Base-by-base conservation (phyloP, 2,113 vertebrate genomes). In the Forbesichthys agassizii region DNA sequence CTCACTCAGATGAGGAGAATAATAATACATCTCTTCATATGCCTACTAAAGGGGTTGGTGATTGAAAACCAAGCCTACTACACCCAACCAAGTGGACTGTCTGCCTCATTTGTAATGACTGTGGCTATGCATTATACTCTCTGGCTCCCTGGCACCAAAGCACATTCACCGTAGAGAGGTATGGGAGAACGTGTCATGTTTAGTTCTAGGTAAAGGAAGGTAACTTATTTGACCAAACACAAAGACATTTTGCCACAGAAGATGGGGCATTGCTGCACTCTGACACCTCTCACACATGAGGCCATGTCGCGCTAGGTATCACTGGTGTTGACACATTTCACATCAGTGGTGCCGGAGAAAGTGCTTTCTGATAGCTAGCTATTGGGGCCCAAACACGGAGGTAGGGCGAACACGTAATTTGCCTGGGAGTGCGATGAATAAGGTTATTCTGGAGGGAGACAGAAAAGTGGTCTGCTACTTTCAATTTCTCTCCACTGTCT, bases 1-100 rank as follows among this genome's bases (percentile, higher is more conserved):
- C 58, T 57, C 55, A 3, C 10, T 64, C 53, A 54, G 64, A 69
- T 69, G 58, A 61, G 14, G n/a, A 53, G 20, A 74, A 66, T 71
- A 49, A 48, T 74, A 55, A 77, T 79, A 71, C 67, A 74, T 53
- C 71, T 13, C 42, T 20, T 57, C 48, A 64, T 11, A 55, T 68
- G 54, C 57, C 47, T 55, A 33, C 18, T 4, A 4, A 58, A 12
- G 56, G 27, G 48, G 71, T 61, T 82, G 80, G 73, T 72, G 79
- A 82, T 61, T 20, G 61, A 49, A 49, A 48, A 63, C 48, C 48
- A 8, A 14, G 3, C 16, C 14, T 18, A 5, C 13, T 18, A 16
- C 49, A 11, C 59, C 9, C 13, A 7, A 72, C 11, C 71, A 33
- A 1, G 0, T 33, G 53, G 53, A 60, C 48, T 58, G 7, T 66